Conservation (phyloP, 2,113 vertebrate genomes). For the Boulengeromyrus knoepffleri region DNA sequence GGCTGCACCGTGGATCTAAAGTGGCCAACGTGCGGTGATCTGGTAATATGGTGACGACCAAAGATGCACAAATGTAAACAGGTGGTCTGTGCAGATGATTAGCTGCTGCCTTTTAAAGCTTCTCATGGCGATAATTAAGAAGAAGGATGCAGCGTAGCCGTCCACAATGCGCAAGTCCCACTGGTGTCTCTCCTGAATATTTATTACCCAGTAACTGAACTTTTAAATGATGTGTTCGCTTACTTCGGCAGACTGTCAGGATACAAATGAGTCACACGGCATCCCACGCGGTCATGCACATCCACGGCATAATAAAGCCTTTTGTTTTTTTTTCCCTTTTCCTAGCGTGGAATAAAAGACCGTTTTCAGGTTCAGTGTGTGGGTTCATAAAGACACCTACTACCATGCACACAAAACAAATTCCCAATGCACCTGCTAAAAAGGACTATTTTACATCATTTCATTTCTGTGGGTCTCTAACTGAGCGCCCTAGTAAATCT, state of each 20-base stretch:
- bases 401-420: neutral
- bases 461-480: neutral
- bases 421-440: neutral
- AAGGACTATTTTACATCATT: neutral
- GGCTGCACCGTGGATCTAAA: neutral
- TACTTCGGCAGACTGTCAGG: conserved; percentile 40
- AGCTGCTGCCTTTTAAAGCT: conserved; percentile 7
- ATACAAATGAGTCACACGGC: conserved; percentile 43
- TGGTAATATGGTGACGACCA: neutral
- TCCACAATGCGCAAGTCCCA: conserved; percentile 32
- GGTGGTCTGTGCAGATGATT: conserved; percentile 3
- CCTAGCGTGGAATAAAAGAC: conserved; percentile 43
- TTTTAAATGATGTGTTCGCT: conserved; percentile 47
- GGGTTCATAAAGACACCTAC: conserved; percentile 38
- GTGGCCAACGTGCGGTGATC: neutral
- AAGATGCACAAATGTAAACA: neutral
- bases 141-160: conserved; percentile 21
- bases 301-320: conserved; percentile 42
- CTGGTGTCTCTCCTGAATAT: conserved; percentile 32
- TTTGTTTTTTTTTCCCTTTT: conserved; percentile 30
- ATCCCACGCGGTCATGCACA: conserved; percentile 43
- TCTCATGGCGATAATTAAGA: conserved; percentile 11
- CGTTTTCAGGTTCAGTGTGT: conserved; percentile 43
- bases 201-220: conserved; percentile 38
- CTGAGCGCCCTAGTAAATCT: neutral